These are phyloP conservation scores for Idaea biselata DNA, from an alignment of 2,888 invertebrate genomes.

Conservation along the genomic window DNA sequence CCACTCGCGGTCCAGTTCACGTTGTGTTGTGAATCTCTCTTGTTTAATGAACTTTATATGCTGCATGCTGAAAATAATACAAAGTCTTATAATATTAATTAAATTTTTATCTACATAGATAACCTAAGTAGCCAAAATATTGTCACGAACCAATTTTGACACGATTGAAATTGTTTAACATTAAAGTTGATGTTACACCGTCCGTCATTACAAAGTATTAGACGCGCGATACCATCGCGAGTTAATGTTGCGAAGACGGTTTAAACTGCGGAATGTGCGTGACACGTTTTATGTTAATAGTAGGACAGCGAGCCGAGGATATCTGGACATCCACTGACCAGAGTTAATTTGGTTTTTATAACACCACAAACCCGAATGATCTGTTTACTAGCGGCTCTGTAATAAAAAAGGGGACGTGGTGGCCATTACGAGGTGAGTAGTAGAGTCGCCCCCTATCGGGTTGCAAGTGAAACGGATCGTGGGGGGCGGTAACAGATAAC, in stretches of 20 bases:
- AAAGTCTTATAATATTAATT: neutral
- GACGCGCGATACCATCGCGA: constrained; percentile 29
- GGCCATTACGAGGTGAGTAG: constrained; percentile 73
- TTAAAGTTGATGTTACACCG: neutral
- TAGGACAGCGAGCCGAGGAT: constrained; percentile 55
- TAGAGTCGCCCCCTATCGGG: constrained; percentile 77
- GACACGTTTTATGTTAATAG: constrained; percentile 68
- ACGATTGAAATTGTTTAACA: neutral
- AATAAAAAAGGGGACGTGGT: constrained; percentile 78
- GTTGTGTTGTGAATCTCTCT: neutral
- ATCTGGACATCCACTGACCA: constrained; percentile 72
- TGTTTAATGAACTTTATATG: constrained; percentile 1
- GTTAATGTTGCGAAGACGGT: constrained; percentile 48
- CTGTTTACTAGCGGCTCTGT: constrained; percentile 81
- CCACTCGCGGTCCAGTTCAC: constrained; percentile 36
- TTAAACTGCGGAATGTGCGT: constrained; percentile 57
- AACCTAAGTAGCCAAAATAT: neutral
- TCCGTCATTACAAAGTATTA: constrained; percentile 41
- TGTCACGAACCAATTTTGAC: neutral
- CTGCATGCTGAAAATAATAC: neutral
- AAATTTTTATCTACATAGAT: constrained; percentile 1
- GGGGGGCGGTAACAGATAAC: constrained; percentile 77
- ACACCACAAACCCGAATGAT: constrained; percentile 81
- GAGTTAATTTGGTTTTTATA: constrained; percentile 80
- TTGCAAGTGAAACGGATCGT: constrained; percentile 77